Evolutionary conservation across 2,113 vertebrate species (phyloP), one percentile per base, ranked within the genome.

Genomic region (Salminus brasiliensis): DNA sequence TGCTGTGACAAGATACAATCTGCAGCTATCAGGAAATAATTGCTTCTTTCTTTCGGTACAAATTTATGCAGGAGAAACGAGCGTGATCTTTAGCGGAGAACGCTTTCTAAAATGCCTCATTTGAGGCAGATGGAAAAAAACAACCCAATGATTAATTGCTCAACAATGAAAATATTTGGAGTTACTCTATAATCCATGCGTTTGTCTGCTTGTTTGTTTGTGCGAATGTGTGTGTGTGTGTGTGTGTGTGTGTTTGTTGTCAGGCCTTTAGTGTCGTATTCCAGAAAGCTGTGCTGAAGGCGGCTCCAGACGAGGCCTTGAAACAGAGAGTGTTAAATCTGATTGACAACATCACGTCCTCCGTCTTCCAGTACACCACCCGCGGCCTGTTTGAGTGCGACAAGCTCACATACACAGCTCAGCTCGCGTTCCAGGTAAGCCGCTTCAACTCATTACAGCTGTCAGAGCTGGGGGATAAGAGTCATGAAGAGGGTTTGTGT

Each of bases 371-470:
- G 89, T 97, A 98, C 77, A 97, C 97, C 4, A 92, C 92, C 39
- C 92, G 95, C 0, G 97, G 96, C 21, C 94, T 99, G 70, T 99
- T 99, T 13, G 96, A 99, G 86, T 92, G 94, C 32, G 96, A 99
- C 87, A 97, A 98, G 78, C 89, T 99, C 85, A 98, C 93, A 63
- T 99, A 95, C 89, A 94, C 89, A 0, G 91, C 95, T 43, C 98
- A 98, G 89, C 92, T 99, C 18, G 91, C 95, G 76, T 98, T 99
- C 90, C 98, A 98, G 95, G 97, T 98, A 92, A 67, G 78, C 16
- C 47, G n/a, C 59, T 45, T 13, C 49, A 23, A 43, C 41, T 43
- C 69, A 5, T 74, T 45, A 55, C 21, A 29, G 47, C 47, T 66
- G 49, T 47, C 29, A 41, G 23, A 49, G 27, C 41, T 21, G 36